Evolutionary conservation across 2,113 vertebrate genomes (phyloP), one percentile per base, ranked within the genome.

Genomic region (human (Homo sapiens)): DNA sequence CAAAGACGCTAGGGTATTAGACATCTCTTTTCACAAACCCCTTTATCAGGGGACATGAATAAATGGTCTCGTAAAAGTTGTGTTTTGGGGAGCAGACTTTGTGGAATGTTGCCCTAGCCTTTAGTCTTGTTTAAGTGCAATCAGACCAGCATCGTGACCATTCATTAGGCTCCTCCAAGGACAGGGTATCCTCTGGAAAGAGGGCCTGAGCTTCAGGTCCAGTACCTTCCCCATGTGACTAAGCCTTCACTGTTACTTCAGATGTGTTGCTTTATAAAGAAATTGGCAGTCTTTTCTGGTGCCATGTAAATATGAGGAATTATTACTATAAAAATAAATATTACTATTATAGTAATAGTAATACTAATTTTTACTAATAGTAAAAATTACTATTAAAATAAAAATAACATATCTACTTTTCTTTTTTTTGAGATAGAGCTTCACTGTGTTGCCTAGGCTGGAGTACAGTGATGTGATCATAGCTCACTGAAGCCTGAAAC

Each of bases 151-250:
- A 52, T 35, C 12, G 92, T 70, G 70, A 48, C 17, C 7, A 14
- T 16, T 43, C 4, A 6, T 25, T 30, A 61, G 27, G 3, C 12
- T 68, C 11, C 20, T 48, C 8, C 38, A 14, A 61, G 61, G 40
- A 12, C 12, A 16, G 68, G 3, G 50, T 22, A 1, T 57, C 55
- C 57, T 18, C 40, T 90, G 73, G 30, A 5, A 22, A 6, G 75
- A 81, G 81, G 38, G 57, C 32, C 38, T 52, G 22, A 55, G 35
- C 27, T 45, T 40, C 8, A 2, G 30, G 22, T 22, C 11, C 25
- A 17, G 0, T 35, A 16, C 59, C 25, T n/a, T 61, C 16, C 16
- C 12, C 1, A 12, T 2, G 0, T 10, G 50, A 30, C 32, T 50
- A 1, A 17, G n/a, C 13, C 83, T 82, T 52, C 55, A 61, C 50